A percentile compares a stretch with the other conserved stretches of the same genome.
Evolutionary conservation across 2,797 vertebrate species (phyloP).

Genomic region (Taenioides sp.): DNA sequence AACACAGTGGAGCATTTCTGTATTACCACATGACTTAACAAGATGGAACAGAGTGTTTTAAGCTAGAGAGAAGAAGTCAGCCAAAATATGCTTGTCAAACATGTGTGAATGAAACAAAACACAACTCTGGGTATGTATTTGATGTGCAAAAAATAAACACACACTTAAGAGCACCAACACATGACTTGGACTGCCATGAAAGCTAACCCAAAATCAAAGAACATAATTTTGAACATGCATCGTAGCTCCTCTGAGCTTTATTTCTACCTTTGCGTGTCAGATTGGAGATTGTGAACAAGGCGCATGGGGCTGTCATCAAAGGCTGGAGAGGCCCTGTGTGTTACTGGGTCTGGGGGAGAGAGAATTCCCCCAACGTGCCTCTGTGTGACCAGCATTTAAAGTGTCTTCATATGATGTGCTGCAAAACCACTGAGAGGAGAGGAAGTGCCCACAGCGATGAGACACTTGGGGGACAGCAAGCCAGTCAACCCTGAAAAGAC

Average conservation of each 20-base stretch:
- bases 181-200: conserved; percentile 10
- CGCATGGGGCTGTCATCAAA: conserved; percentile 28
- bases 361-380: conserved; percentile 13
- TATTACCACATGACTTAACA: too few relatives aligned
- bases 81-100: too few relatives aligned
- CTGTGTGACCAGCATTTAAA: conserved; percentile 15
- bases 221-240: conserved; percentile 8
- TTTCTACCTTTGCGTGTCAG: conserved; percentile 21
- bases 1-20: too few relatives aligned
- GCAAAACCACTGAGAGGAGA: conserved; percentile 15
- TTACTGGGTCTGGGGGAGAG: conserved; percentile 8
- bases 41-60: too few relatives aligned
- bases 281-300: conserved; percentile 4
- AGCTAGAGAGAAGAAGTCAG: too few relatives aligned
- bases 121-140: too few relatives aligned
- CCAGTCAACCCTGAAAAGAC: background rate
- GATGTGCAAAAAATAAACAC: background rate
- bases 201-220: conserved; percentile 26
- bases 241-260: conserved; percentile 8
- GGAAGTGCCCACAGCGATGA: conserved; percentile 20
- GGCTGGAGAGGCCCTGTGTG: background rate
- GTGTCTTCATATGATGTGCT: conserved; percentile 17
- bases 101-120: too few relatives aligned
- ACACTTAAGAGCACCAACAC: background rate
- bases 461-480: conserved; percentile 5